Evolutionary conservation across 2,888 invertebrate species (phyloP).

Genomic region (Eilema griseolum): DNA sequence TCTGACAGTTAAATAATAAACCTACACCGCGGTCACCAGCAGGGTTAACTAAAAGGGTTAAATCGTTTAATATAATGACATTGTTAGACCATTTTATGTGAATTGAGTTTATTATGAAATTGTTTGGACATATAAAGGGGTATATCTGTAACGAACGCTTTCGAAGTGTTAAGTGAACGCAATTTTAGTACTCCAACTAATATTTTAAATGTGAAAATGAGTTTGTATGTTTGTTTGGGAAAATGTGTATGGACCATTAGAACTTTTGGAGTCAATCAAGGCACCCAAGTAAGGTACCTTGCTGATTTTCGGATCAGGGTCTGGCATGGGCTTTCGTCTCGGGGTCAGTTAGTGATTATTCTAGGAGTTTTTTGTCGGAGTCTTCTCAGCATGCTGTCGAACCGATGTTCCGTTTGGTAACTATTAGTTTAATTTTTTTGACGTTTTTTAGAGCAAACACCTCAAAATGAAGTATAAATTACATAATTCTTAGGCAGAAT

Average conservation of each 20-base stretch:
- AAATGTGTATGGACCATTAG: not conserved
- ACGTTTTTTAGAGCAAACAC: too few relatives aligned
- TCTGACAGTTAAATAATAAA: conserved; percentile 49
- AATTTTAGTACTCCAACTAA: not conserved
- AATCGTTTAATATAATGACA: conserved; percentile 43
- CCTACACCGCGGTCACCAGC: conserved; percentile 53
- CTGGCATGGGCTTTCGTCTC: too few relatives aligned
- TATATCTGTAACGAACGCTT: not conserved
- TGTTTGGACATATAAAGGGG: conserved; percentile 4
- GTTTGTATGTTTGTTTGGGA: not conserved
- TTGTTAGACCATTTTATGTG: conserved; percentile 45
- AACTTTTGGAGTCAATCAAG: too few relatives aligned
- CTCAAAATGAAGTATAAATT: too few relatives aligned
- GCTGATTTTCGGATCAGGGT: too few relatives aligned
- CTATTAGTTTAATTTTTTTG: too few relatives aligned
- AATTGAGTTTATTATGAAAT: conserved; percentile 29
- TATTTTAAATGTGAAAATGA: not conserved
- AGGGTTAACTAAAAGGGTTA: conserved; percentile 50
- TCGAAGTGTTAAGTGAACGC: not conserved
- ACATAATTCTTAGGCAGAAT: too few relatives aligned
- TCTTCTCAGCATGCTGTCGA: too few relatives aligned
- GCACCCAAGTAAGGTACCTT: too few relatives aligned
- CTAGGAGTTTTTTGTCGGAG: too few relatives aligned
- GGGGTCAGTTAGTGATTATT: too few relatives aligned
- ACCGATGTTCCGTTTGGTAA: too few relatives aligned